These are phyloP conservation scores for Orgyia antiqua DNA, from an alignment of 2,888 invertebrate species.

Conservation along the genomic window DNA sequence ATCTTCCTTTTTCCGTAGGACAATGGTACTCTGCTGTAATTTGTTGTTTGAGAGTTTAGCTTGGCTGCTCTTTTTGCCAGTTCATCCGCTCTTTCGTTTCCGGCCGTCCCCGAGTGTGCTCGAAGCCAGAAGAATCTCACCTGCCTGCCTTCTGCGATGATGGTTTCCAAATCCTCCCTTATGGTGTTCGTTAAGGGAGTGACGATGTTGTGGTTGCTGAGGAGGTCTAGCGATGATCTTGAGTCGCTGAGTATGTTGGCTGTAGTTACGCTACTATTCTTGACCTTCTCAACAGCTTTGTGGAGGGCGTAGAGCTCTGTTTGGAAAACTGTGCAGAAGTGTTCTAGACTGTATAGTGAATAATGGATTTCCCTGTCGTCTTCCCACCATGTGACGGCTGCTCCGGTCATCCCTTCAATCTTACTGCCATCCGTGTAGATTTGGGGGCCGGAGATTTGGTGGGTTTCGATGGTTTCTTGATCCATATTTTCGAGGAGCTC, in stretches of 20 bases:
- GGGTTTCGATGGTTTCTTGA: neutral
- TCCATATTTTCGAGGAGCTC: constrained; percentile 3
- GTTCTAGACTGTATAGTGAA: neutral
- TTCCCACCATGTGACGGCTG: constrained; percentile 3
- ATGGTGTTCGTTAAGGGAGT: constrained; percentile 1
- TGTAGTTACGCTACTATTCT: neutral
- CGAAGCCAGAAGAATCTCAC: constrained; percentile 8
- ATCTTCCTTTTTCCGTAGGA: constrained; percentile 5
- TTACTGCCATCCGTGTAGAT: constrained; percentile 8
- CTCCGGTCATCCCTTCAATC: constrained; percentile 2
- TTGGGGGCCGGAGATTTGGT: constrained; percentile 1
- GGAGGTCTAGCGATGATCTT: constrained; percentile 6
- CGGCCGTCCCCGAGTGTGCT: too few species aligned
- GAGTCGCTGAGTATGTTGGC: constrained; percentile 4
- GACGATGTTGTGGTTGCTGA: neutral
- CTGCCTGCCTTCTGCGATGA: neutral
- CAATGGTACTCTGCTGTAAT: constrained; percentile 3
- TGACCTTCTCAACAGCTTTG: constrained; percentile 1
- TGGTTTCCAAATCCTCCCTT: neutral
- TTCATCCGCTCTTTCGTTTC: constrained; percentile 7
- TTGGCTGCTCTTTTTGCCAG: constrained; percentile 4
- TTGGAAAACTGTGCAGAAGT: neutral
- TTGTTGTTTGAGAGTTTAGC: neutral
- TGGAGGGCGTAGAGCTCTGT: constrained; percentile 1
- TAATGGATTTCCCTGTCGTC: neutral